These are phyloP conservation scores for Gyps fulvus DNA, from an alignment of 2,113 vertebrate species.

Conservation along the genomic window DNA sequence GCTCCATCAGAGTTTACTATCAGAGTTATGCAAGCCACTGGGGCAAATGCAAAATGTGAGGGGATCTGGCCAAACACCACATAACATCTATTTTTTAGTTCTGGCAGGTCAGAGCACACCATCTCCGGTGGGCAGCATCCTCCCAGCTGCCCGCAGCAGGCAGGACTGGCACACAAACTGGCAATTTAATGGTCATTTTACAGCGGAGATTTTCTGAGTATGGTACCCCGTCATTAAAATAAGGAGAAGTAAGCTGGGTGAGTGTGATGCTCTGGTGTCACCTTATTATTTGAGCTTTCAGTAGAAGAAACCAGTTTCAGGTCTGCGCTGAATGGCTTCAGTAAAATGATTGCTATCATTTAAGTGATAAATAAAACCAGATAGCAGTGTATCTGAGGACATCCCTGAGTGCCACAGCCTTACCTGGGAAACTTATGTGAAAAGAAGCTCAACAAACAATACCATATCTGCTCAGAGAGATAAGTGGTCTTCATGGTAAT, in stretches of 20 bases:
- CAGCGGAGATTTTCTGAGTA: neutral
- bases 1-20: neutral
- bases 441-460: neutral
- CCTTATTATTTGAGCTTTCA: neutral
- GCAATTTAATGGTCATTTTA: neutral
- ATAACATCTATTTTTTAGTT: neutral
- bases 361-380: neutral
- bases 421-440: neutral
- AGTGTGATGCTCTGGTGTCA: neutral
- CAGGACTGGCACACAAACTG: neutral
- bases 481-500: neutral
- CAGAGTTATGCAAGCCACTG: neutral
- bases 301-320: neutral
- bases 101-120: neutral
- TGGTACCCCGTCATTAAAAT: neutral
- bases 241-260: neutral
- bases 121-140: neutral
- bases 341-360: neutral
- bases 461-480: neutral
- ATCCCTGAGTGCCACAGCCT: neutral
- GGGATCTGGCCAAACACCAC: neutral
- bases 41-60: neutral
- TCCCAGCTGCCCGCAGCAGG: neutral
- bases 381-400: neutral
- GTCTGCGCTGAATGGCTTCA: neutral